These are phyloP conservation scores for Zygaena filipendulae DNA, from an alignment of 2,888 invertebrate genomes.

Conservation along the genomic window DNA sequence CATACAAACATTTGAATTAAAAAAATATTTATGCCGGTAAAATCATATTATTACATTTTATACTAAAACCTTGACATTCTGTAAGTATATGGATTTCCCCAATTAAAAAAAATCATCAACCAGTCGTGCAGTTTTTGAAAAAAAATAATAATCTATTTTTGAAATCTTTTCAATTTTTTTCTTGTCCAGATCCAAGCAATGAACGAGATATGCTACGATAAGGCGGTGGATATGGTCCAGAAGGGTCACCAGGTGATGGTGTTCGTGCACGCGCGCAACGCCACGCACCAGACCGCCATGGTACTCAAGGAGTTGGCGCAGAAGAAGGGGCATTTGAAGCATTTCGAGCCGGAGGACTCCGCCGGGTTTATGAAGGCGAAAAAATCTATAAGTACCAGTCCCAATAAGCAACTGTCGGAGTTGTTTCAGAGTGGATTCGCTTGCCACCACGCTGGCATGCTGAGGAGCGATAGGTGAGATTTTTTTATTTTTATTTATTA, in stretches of 20 bases:
- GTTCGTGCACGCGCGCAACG: conserved; percentile 98
- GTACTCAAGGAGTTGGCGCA: conserved; percentile 84
- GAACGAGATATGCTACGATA: conserved; percentile 94
- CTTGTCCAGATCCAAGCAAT: conserved; percentile 74
- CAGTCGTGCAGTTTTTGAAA: too few species aligned
- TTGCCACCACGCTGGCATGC: conserved; percentile 97
- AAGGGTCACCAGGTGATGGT: conserved; percentile 98
- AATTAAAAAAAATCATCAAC: too few species aligned
- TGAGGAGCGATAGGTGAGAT: conserved; percentile 82
- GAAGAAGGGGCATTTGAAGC: conserved; percentile 75
- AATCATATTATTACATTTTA: too few species aligned
- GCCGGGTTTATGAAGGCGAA: conserved; percentile 74
- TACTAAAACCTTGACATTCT: too few species aligned
- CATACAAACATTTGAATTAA: too few species aligned
- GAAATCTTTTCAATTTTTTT: too few species aligned
- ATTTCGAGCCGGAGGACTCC: conserved; percentile 75
- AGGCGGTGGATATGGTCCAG: conserved; percentile 85
- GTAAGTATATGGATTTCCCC: too few species aligned
- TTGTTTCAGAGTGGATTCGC: conserved; percentile 89
- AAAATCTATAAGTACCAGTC: conserved; percentile 76
- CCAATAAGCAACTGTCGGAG: conserved; percentile 85
- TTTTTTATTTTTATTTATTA: neutral
- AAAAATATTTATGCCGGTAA: too few species aligned
- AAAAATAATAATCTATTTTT: too few species aligned
- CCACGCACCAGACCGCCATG: conserved; percentile 90